Percentiles rank a stretch among this genome's conserved stretches.
Conservation (phyloP, 2,888 invertebrate genomes). For the Microctonus brassicae region DNA sequence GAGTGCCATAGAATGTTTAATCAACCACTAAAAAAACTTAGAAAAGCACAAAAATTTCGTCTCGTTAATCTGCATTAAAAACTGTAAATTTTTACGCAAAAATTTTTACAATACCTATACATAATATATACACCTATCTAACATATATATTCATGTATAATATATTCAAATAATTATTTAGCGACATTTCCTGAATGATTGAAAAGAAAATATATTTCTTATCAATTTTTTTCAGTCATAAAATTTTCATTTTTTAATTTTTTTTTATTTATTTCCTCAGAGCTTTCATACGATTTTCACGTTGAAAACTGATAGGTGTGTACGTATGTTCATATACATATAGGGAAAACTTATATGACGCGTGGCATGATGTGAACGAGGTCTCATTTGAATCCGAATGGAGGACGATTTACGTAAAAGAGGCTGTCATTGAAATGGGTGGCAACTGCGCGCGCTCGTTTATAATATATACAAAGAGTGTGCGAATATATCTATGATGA, state of each 20-base stretch:
- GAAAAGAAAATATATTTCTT: neutral
- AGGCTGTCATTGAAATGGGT: constrained; percentile 61
- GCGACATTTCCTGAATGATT: too few relatives aligned
- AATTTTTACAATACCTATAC: too few relatives aligned
- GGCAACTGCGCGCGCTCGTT: constrained; percentile 21
- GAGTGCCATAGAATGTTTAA: too few relatives aligned
- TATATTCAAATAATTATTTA: too few relatives aligned
- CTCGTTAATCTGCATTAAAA: too few relatives aligned
- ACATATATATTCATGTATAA: too few relatives aligned
- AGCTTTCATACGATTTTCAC: neutral
- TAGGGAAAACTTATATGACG: constrained; percentile 57
- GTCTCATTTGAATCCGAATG: constrained; percentile 69
- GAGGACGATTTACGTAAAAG: constrained; percentile 64
- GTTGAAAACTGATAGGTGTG: neutral
- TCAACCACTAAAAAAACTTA: too few relatives aligned
- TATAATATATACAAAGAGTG: neutral
- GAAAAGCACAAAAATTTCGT: too few relatives aligned
- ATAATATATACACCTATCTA: too few relatives aligned
- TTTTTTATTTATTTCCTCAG: neutral
- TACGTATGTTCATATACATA: neutral
- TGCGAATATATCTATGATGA: constrained; percentile 15
- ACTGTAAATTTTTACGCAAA: too few relatives aligned
- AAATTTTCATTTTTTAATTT: too few relatives aligned
- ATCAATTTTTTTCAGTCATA: neutral
- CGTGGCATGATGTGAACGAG: constrained; percentile 63